Conservation (phyloP, 2,888 invertebrate species). For the Agrilus mali region DNA sequence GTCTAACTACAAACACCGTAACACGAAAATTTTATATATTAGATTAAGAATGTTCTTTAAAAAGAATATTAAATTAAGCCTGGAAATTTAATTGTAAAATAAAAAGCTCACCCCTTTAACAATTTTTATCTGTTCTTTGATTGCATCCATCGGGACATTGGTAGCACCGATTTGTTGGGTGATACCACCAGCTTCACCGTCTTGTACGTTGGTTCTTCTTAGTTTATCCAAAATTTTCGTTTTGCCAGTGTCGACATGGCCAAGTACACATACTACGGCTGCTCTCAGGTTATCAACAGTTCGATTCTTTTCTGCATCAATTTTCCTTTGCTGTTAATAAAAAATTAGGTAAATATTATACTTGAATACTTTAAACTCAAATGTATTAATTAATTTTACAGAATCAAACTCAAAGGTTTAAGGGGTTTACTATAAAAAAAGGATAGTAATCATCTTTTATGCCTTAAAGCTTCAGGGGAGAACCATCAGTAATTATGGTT, state of each 20-base stretch:
- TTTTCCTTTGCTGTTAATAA: slow-evolving; percentile 44
- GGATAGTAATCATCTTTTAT: too few species aligned
- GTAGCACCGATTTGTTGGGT: slow-evolving; percentile 99
- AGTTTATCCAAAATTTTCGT: slow-evolving; percentile 97
- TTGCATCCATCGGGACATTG: slow-evolving; percentile 93
- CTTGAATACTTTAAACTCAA: too few species aligned
- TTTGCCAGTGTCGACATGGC: slow-evolving; percentile 99
- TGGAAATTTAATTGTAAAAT: slow-evolving; percentile 3
- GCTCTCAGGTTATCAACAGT: slow-evolving; percentile 67
- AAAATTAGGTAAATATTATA: background rate
- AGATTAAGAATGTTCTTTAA: too few species aligned
- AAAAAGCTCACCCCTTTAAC: slow-evolving; percentile 66
- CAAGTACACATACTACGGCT: slow-evolving; percentile 95
- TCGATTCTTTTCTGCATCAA: slow-evolving; percentile 55
- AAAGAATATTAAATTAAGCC: background rate
- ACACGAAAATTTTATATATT: too few species aligned
- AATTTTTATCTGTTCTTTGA: slow-evolving; percentile 86
- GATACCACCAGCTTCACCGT: slow-evolving; percentile 97
- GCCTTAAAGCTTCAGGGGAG: too few species aligned
- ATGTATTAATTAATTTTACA: too few species aligned
- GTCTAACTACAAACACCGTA: too few species aligned
- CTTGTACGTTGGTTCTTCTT: slow-evolving; percentile 80
- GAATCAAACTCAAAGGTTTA: too few species aligned
- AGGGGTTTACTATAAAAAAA: too few species aligned
- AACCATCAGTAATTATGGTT: too few species aligned